Evolutionary conservation across 2,797 vertebrate genomes (phyloP).

Genomic region (Prunella strophiata): DNA sequence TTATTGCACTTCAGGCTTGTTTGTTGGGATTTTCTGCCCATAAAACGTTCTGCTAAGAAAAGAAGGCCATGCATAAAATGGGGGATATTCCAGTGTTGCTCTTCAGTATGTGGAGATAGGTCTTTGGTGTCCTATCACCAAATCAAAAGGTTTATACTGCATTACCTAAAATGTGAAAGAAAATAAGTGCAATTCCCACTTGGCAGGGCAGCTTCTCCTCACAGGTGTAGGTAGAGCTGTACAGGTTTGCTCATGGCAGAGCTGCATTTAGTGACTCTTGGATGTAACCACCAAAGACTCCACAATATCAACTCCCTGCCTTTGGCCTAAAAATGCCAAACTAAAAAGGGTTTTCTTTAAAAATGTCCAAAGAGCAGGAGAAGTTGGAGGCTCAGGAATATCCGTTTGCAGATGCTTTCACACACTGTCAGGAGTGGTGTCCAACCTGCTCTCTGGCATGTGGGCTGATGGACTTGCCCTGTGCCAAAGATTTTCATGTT

Average conservation of each 20-base stretch:
- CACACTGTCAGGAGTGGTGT: neutral
- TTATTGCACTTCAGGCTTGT: neutral
- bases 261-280: neutral
- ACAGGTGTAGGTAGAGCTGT: neutral
- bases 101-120: neutral
- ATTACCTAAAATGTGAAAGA: neutral
- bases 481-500: neutral
- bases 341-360: neutral
- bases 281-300: neutral
- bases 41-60: neutral
- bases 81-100: neutral
- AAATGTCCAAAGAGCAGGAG: neutral
- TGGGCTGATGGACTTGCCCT: neutral
- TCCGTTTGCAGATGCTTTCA: neutral
- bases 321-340: neutral
- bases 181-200: neutral
- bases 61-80: neutral
- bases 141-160: neutral
- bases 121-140: neutral
- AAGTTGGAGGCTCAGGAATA: neutral
- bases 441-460: neutral
- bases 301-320: neutral
- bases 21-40: neutral
- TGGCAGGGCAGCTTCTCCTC: neutral
- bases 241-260: neutral